A percentile compares a stretch with the other conserved stretches of the same genome.
Evolutionary conservation across 2,113 vertebrate genomes (phyloP).

Genomic region (Labeo rohita): DNA sequence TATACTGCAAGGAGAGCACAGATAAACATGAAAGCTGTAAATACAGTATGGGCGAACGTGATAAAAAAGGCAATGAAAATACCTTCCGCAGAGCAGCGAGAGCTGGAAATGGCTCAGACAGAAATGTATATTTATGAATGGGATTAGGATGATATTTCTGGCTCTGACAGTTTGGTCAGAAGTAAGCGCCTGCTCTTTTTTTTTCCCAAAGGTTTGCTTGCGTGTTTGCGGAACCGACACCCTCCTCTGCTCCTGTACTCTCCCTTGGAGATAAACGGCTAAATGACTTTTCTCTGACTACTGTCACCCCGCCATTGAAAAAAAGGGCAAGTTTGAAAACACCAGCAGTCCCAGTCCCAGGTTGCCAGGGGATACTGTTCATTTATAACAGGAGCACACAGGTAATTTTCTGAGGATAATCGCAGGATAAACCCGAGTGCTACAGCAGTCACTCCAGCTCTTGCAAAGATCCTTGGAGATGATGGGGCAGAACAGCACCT

Average conservation of each 20-base stretch:
- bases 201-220: slow-evolving; percentile 45
- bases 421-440: slow-evolving; percentile 29
- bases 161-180: slow-evolving; percentile 34
- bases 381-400: slow-evolving; percentile 8
- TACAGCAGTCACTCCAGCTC: background rate
- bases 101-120: slow-evolving; percentile 38
- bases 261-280: slow-evolving; percentile 43
- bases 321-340: slow-evolving; percentile 4
- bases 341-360: background rate
- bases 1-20: slow-evolving; percentile 17
- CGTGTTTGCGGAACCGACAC: background rate
- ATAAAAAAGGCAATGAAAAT: slow-evolving; percentile 24
- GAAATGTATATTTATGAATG: slow-evolving; percentile 57
- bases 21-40: background rate
- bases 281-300: slow-evolving; percentile 48
- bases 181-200: background rate
- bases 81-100: background rate
- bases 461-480: background rate
- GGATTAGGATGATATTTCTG: slow-evolving; percentile 52
- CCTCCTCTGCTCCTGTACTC: slow-evolving; percentile 25
- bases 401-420: slow-evolving; percentile 48
- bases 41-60: background rate
- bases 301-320: slow-evolving; percentile 5
- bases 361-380: slow-evolving; percentile 29
- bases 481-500: background rate